phyloP scores from a whole-genome alignment of 2,113 vertebrate genomes.

The Hypocryptadius cinnamomeus region DNA sequence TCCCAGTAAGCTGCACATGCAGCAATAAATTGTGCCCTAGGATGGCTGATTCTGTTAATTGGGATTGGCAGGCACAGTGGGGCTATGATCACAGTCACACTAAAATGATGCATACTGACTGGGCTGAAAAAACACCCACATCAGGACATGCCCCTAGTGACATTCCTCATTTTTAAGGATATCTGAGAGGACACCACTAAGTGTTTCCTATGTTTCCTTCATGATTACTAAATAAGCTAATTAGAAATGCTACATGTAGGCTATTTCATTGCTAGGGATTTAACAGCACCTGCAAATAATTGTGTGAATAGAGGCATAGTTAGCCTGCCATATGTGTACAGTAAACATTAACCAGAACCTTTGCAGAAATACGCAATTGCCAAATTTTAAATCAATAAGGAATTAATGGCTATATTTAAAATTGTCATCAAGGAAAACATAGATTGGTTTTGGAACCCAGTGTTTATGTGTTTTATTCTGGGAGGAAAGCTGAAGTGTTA shows the following conservation, averaged over 20 bases:
- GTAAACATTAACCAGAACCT: neutral
- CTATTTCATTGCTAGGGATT: neutral
- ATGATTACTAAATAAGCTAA: neutral
- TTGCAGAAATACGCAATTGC: neutral
- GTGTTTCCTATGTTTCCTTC: constrained; percentile 24
- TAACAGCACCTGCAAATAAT: constrained; percentile 7
- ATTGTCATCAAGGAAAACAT: neutral
- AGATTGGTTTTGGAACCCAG: neutral
- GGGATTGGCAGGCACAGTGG: neutral
- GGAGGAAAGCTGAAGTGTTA: neutral
- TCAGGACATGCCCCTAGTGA: neutral
- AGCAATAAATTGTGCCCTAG: neutral
- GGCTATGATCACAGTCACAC: neutral
- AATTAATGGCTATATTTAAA: neutral
- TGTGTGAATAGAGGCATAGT: neutral
- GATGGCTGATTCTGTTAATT: neutral
- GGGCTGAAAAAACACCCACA: constrained; percentile 23
- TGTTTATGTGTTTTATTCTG: neutral
- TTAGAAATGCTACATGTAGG: constrained; percentile 29
- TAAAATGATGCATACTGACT: constrained; percentile 31
- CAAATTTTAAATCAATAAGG: neutral
- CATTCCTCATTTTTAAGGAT: constrained; percentile 11
- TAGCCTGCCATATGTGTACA: neutral
- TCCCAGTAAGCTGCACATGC: constrained; percentile 18
- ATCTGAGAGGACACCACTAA: constrained; percentile 25